Evolutionary conservation across 2,888 invertebrate species (phyloP).

Genomic region (Volucella zonaria): DNA sequence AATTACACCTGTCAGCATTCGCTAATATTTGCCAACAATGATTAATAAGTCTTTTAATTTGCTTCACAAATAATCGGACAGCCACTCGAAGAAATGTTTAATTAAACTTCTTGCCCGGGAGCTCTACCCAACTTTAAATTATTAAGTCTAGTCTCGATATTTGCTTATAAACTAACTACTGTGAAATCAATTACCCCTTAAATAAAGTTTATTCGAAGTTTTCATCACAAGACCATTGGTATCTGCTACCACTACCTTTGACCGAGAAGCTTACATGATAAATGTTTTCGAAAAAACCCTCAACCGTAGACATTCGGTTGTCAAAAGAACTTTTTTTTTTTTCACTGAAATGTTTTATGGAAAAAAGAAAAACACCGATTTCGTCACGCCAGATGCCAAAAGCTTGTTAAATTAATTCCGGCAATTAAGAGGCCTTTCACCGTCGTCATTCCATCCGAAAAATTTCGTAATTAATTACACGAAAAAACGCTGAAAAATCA

Average conservation of each 20-base stretch:
- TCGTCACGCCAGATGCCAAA: constrained; percentile 32
- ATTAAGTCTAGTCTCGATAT: too few species aligned
- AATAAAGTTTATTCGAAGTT: too few species aligned
- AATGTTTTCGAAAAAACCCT: constrained; percentile 6
- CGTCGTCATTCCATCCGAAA: constrained; percentile 22
- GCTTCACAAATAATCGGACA: too few species aligned
- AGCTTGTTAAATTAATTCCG: constrained; percentile 49
- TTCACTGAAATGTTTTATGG: not conserved
- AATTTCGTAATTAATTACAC: constrained; percentile 54
- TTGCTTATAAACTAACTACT: not conserved
- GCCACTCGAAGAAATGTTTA: too few species aligned
- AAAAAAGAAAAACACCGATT: too few species aligned
- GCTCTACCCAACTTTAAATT: too few species aligned
- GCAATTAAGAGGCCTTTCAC: constrained; percentile 40
- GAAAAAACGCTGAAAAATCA: constrained; percentile 6
- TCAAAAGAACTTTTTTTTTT: not conserved
- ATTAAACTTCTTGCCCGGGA: too few species aligned
- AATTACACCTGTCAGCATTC: too few species aligned
- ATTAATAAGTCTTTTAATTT: too few species aligned
- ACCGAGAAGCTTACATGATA: constrained; percentile 14
- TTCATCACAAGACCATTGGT: too few species aligned
- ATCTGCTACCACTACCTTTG: not conserved
- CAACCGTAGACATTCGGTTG: not conserved
- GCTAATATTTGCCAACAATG: too few species aligned
- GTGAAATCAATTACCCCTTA: not conserved